Conservation (phyloP, 2,888 invertebrate genomes). For the Pseudanteris insignis region DNA sequence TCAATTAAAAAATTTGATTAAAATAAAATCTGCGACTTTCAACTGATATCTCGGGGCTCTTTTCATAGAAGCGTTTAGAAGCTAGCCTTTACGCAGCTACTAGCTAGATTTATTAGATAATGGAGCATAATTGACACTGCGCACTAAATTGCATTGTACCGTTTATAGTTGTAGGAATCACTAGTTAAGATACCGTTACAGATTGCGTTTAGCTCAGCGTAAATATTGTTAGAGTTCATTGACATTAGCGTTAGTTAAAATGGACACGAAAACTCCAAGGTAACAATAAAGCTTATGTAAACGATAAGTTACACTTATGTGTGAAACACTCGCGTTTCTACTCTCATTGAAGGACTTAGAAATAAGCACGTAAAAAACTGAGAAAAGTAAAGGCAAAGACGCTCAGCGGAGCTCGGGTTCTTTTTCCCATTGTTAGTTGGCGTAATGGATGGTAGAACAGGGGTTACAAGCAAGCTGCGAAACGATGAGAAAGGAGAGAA, state of each 20-base stretch:
- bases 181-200: no score
- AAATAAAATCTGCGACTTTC: no score
- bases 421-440: constrained; percentile 40
- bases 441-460: constrained; percentile 33
- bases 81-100: constrained; percentile 42
- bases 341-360: constrained; percentile 19
- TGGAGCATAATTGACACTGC: no score
- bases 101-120: constrained; percentile 42
- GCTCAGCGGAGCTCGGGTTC: constrained; percentile 35
- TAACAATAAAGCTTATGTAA: constrained; percentile 21
- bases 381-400: constrained; percentile 22
- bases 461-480: constrained; percentile 29
- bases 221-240: constrained; percentile 35
- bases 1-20: no score
- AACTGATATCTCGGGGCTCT: constrained; percentile 43
- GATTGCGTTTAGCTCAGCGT: constrained; percentile 41
- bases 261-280: constrained; percentile 3
- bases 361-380: constrained; percentile 18
- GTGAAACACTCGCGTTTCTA: constrained; percentile 49
- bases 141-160: no score
- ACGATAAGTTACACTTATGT: constrained; percentile 18
- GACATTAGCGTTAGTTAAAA: constrained; percentile 20
- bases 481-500: constrained; percentile 47
- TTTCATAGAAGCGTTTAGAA: constrained; percentile 39
- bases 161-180: constrained; percentile 24